Base-by-base conservation (phyloP, 2,888 invertebrate species). In the Microdon myrmicae region DNA sequence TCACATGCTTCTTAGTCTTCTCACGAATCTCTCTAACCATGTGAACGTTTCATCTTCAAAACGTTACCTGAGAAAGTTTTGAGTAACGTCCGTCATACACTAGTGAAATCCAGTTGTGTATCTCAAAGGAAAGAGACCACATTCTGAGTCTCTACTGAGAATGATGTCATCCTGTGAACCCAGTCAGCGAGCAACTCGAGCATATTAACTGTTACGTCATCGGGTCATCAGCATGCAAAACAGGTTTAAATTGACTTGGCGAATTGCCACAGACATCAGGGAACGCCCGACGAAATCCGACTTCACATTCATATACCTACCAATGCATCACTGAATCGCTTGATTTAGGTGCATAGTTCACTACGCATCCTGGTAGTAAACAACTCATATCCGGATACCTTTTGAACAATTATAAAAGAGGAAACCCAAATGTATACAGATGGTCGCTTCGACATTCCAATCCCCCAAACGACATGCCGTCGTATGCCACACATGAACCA, bases 221-320 rank as follows among this genome's bases (percentile, higher is more conserved):
- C 56, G 3, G 64, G 56, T 51, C 56, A 64, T 64, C 64, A 64
- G 14, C 64, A 64, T 64, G 56, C 64, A 51, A 37, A 56, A 64
- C 64, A 51, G 47, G 64, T 64, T 58, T 58, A 20, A 32, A 32
- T 47, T 31, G 20, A 12, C 32, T 47, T 47, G 17, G 26, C 39
- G 17, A 39, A 49, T 51, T 64, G 64, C 38, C 64, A 59, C 32
- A 35, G 26, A 34, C n/a, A n/a, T n/a, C n/a, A n/a, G n/a, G n/a
- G n/a, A n/a, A 47, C 20, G 3, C 8, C 16, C 6, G 10, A 17
- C 12, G 28, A 51, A 51, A 43, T 32, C 37, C 34, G 26, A 26
- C 20, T 45, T n/a, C n/a, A 23, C 25, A 12, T 13, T 19, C 16
- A 10, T 2, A 38, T 16, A 32, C 2, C 2, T 17, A 19, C 8